Base-by-base conservation (phyloP, 2,113 vertebrate species). In the Echinops telfairi region DNA sequence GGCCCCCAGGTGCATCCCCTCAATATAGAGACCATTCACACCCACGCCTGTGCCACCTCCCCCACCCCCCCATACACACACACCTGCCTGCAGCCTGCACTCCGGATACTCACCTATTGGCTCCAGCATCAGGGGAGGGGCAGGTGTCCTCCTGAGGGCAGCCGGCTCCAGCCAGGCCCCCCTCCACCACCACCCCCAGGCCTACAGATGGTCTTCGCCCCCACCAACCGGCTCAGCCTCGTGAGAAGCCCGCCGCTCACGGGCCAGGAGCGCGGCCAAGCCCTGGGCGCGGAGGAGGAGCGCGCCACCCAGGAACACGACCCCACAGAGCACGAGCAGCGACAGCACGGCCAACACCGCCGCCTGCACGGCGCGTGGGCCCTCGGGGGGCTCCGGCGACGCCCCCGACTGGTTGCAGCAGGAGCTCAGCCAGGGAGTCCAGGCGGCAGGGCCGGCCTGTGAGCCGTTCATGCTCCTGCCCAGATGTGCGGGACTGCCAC, bases 221-320 rank as follows among this genome's bases (percentile, higher is more conserved):
- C 98, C 97, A 11, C 98, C 95, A 0, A 98, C 97, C 0, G 97
- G 97, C 71, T 99, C 99, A 0, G 98, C 97, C 94, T 99, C 99
- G 17, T 97, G 98, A 1, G 99, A 98, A 0, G 93, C 97, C 33
- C 97, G 97, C 29, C 97, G 97, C 94, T 99, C 99, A 58, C 96
- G 98, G 0, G 98, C 98, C 33, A 98, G 64, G 96, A 98, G 98
- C 40, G 98, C 98, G 0, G 98, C 98, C 98, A 99, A 98, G 23
- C 99, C 98, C 97, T 99, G 99, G 0, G 99, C 99, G 79, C 99
- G 99, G 95, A 99, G 99, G 85, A 99, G 99, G 9, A 99, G 98
- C 97, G 99, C 98, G 76, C 99, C 99, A 43, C 99, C 98, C 60
- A 99, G 96, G 96, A 99, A 99, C 96, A 99, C 98, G 83, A 99